Percentiles rank a stretch among this genome's conserved stretches.
Evolutionary conservation across 1,140 invertebrate genomes (phyloP).

Genomic region (Eriosoma lanigerum): DNA sequence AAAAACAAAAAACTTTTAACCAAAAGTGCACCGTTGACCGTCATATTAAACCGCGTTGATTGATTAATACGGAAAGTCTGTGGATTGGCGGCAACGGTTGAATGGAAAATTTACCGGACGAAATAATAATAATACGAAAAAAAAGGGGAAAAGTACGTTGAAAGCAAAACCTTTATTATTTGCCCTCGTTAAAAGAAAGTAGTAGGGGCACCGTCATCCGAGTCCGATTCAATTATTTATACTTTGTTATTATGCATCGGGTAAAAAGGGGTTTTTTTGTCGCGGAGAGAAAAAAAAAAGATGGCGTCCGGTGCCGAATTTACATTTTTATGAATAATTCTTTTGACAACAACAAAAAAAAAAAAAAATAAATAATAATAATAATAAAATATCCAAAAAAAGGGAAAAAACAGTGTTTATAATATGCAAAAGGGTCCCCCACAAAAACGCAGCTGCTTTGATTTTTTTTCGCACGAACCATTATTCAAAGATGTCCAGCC

Average conservation of each 20-base stretch:
- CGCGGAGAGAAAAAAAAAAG: conserved; percentile 49
- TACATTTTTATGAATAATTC: conserved; percentile 51
- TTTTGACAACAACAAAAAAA: background rate
- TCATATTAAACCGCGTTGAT: conserved; percentile 31
- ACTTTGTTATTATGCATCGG: conserved; percentile 49
- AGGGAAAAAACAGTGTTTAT: conserved; percentile 37
- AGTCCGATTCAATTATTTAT: conserved; percentile 51
- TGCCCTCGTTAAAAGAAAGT: conserved; percentile 50
- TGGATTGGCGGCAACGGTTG: background rate
- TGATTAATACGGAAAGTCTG: conserved; percentile 47
- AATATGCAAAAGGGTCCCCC: conserved; percentile 50
- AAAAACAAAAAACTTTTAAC: conserved; percentile 21
- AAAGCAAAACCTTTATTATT: conserved; percentile 50
- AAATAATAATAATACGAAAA: background rate
- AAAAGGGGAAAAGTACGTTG: conserved; percentile 50
- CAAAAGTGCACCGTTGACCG: background rate
- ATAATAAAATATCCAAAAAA: conserved; percentile 29
- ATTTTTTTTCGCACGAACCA: conserved; percentile 46
- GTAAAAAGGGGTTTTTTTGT: conserved; percentile 51
- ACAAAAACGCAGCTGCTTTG: conserved; percentile 52
- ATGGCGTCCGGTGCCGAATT: conserved; percentile 49
- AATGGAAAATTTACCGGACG: conserved; percentile 39
- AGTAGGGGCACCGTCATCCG: conserved; percentile 27
- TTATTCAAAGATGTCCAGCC: conserved; percentile 52
- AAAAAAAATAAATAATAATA: conserved; percentile 21